Evolutionary conservation across 2,888 invertebrate species (phyloP).

Genomic region (Lutraria lutraria): DNA sequence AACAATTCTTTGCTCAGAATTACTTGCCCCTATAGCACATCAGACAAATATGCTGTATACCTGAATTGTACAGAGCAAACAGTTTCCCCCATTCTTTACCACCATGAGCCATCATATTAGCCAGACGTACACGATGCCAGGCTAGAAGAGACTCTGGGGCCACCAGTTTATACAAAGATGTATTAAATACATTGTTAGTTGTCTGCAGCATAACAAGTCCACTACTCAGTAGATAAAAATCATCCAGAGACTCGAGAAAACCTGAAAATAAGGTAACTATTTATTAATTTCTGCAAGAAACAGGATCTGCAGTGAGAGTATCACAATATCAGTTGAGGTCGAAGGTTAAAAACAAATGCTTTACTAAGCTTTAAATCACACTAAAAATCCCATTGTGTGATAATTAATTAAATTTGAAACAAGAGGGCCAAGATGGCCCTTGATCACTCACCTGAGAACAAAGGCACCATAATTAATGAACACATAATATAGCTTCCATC

Average conservation of each 20-base stretch:
- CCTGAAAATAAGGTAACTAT: conserved; percentile 73
- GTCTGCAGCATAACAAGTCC: conserved; percentile 85
- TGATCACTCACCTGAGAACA: no score
- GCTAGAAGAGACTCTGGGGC: conserved; percentile 82
- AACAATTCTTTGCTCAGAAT: no score
- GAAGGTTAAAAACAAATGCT: no score
- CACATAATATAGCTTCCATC: no score
- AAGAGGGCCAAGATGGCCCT: no score
- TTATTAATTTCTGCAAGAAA: background rate
- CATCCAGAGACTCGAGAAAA: conserved; percentile 85
- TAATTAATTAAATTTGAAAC: no score
- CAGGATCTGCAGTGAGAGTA: no score
- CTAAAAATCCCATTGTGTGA: no score
- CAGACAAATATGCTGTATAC: conserved; percentile 60
- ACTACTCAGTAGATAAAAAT: conserved; percentile 84
- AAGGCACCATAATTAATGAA: no score
- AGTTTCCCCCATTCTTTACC: conserved; percentile 83
- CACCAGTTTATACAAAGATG: conserved; percentile 79
- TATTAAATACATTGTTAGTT: conserved; percentile 84
- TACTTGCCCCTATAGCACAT: no score
- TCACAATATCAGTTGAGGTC: no score
- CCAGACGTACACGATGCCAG: conserved; percentile 85
- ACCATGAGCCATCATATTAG: conserved; percentile 84
- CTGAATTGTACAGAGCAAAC: conserved; percentile 83
- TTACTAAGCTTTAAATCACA: no score